Conservation (phyloP, 2,113 vertebrate species). For the Regulus satrapa region DNA sequence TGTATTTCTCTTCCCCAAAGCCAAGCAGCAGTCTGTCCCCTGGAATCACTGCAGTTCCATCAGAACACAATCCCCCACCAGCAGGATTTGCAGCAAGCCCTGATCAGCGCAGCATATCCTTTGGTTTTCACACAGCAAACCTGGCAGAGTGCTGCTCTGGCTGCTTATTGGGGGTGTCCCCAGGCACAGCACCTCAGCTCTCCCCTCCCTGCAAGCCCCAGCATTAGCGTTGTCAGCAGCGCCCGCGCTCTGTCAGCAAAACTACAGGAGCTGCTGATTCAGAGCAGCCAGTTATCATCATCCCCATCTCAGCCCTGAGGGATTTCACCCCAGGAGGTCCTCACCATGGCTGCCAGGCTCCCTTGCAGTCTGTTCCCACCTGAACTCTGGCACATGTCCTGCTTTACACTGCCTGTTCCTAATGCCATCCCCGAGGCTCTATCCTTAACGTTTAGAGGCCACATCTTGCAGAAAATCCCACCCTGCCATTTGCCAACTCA, state of each 20-base stretch:
- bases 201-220: background rate
- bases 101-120: rapidly evolving
- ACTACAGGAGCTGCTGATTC: background rate
- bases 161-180: background rate
- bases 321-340: background rate
- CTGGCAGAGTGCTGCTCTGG: background rate
- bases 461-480: background rate
- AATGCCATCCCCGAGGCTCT: rapidly evolving
- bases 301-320: background rate
- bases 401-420: background rate
- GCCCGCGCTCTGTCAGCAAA: background rate
- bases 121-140: background rate
- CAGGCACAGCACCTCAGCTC: background rate
- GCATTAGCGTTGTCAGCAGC: background rate
- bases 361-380: background rate
- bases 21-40: background rate
- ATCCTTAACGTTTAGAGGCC: rapidly evolving
- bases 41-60: rapidly evolving
- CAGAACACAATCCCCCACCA: background rate
- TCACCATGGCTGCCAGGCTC: background rate
- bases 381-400: rapidly evolving
- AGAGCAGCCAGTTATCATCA: background rate
- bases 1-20: background rate
- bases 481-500: background rate
- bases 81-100: background rate